Conservation (phyloP, 1,140 invertebrate genomes). For the Rhynchophorus ferrugineus region DNA sequence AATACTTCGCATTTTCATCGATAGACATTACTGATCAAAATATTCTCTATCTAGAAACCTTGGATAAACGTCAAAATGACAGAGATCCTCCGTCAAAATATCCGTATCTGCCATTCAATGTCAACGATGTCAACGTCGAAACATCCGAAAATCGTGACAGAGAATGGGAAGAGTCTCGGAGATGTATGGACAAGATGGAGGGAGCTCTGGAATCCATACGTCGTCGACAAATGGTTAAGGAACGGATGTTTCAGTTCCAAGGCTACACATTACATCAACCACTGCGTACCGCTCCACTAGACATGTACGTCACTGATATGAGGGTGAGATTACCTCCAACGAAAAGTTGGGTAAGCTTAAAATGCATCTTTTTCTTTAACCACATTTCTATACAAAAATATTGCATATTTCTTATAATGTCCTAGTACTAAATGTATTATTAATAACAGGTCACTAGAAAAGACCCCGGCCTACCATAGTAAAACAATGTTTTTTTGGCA, state of each 20-base stretch:
- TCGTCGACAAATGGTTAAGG: conserved; percentile 46
- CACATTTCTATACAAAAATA: background rate
- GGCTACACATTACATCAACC: conserved; percentile 56
- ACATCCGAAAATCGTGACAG: conserved; percentile 1
- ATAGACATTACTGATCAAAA: no score
- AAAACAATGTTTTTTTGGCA: no score
- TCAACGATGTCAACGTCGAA: conserved; percentile 4
- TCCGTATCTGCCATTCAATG: background rate
- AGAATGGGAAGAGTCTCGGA: conserved; percentile 11
- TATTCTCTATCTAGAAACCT: conserved; percentile 5
- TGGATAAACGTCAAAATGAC: conserved; percentile 11
- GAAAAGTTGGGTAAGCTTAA: conserved; percentile 50
- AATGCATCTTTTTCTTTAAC: background rate
- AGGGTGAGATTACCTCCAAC: conserved; percentile 53
- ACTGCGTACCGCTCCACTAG: conserved; percentile 49
- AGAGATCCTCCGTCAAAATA: background rate
- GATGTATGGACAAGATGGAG: conserved; percentile 48
- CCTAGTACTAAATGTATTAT: no score
- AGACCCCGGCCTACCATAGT: no score
- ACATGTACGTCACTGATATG: conserved; percentile 60
- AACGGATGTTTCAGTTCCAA: conserved; percentile 50
- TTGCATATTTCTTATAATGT: no score
- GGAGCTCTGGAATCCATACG: conserved; percentile 49
- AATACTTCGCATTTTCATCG: no score
- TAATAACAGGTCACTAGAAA: no score